phyloP scores from a whole-genome alignment of 2,113 vertebrate species.

The Bufo gargarizans region DNA sequence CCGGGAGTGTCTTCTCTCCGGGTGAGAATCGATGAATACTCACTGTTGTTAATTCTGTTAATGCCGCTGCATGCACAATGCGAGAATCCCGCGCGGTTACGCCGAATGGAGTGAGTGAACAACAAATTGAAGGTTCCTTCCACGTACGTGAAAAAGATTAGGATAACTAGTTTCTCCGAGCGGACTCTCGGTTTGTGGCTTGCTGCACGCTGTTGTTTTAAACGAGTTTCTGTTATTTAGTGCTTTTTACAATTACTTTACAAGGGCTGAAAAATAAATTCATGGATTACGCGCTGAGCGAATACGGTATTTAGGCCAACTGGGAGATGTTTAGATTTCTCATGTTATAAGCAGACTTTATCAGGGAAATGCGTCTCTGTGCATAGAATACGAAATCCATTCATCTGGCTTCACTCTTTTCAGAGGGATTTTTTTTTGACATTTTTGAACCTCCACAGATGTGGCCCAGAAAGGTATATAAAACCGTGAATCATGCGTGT shows the following conservation, averaged over 20 bases:
- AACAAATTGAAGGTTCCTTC: constrained; percentile 53
- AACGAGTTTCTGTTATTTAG: constrained; percentile 58
- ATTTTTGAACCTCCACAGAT: neutral
- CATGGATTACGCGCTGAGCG: constrained; percentile 45
- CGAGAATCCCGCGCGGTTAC: constrained; percentile 60
- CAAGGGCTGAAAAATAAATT: constrained; percentile 47
- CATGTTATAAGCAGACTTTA: constrained; percentile 13
- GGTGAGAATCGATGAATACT: constrained; percentile 69
- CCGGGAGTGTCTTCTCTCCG: constrained; percentile 60
- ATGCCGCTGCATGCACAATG: constrained; percentile 59
- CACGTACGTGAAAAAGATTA: constrained; percentile 48
- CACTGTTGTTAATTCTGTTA: constrained; percentile 73
- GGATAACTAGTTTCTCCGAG: constrained; percentile 50
- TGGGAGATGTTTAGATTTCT: constrained; percentile 36
- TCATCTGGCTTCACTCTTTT: neutral
- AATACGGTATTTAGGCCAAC: constrained; percentile 33
- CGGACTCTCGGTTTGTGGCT: constrained; percentile 46
- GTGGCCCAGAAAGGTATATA: neutral
- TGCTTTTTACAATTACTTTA: constrained; percentile 56
- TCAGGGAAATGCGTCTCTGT: neutral
- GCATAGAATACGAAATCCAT: constrained; percentile 19
- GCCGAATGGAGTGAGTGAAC: constrained; percentile 50
- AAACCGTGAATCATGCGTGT: neutral
- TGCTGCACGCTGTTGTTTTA: constrained; percentile 54
- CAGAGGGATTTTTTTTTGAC: neutral